A percentile compares a stretch with the other conserved stretches of the same genome.
Evolutionary conservation across 2,888 invertebrate species (phyloP).

Genomic region (Nebria salina): DNA sequence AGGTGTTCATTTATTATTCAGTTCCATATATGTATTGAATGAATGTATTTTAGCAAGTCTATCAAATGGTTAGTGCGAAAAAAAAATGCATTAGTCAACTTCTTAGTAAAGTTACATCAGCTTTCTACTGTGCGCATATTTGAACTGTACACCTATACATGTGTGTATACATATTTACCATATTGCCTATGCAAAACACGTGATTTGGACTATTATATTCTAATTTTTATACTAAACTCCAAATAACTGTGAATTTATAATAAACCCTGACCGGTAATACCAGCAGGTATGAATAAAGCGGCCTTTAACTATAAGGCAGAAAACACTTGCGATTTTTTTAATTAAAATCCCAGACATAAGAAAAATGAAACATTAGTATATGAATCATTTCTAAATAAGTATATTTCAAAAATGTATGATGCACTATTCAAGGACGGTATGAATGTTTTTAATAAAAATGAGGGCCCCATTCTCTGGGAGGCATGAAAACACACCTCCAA

Average conservation of each 20-base stretch:
- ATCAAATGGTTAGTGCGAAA: not conserved
- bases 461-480: not conserved
- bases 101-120: conserved; percentile 13
- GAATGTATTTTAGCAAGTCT: not conserved
- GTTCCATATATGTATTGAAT: not conserved
- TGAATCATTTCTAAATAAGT: not conserved
- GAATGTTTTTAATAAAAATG: not conserved
- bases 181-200: no score
- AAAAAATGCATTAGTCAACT: conserved; percentile 27
- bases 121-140: not conserved
- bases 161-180: no score
- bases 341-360: no score
- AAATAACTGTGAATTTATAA: no score
- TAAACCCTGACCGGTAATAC: no score
- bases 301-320: no score
- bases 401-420: not conserved
- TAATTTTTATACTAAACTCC: no score
- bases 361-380: not conserved
- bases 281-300: no score
- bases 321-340: no score
- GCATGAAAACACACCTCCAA: not conserved
- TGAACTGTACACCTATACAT: no score
- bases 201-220: no score
- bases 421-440: not conserved
- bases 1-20: not conserved